A percentile compares a stretch with the other conserved stretches of the same genome.
These are phyloP conservation scores for Liopterus haemorrhoidalis DNA, from an alignment of 2,888 invertebrate genomes.

Conservation along the genomic window DNA sequence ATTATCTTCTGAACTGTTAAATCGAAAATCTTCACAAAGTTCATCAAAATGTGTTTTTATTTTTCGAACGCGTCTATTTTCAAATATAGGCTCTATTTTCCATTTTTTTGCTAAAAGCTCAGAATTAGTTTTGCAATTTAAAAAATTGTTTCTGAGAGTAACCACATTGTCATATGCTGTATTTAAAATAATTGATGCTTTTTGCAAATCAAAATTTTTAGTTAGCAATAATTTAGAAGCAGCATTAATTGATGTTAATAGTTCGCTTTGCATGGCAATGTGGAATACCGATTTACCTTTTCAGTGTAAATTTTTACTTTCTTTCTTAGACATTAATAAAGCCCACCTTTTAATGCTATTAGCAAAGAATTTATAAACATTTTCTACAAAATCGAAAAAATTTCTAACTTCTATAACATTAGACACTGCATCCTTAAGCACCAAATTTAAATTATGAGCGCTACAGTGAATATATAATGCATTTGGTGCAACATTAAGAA, in stretches of 20 bases:
- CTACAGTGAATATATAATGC: too few relatives aligned
- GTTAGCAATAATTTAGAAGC: too few relatives aligned
- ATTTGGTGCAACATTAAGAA: too few relatives aligned
- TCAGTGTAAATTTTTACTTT: conserved; percentile 1
- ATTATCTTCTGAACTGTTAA: background rate
- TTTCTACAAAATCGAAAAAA: conserved; percentile 7
- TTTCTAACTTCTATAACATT: conserved; percentile 2
- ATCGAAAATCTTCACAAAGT: background rate
- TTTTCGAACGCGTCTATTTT: too few relatives aligned
- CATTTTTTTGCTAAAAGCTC: too few relatives aligned
- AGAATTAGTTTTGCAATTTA: too few relatives aligned
- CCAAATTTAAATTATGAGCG: conserved; percentile 1
- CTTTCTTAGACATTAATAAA: background rate
- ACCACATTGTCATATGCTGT: conserved; percentile 7
- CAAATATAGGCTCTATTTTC: too few relatives aligned
- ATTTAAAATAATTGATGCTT: background rate
- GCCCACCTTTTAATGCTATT: conserved; percentile 6
- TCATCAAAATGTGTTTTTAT: too few relatives aligned
- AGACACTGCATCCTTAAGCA: background rate
- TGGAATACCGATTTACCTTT: background rate
- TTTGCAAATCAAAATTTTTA: conserved; percentile 2
- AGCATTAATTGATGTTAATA: conserved; percentile 2
- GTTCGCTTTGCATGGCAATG: conserved; percentile 2
- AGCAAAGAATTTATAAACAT: conserved; percentile 1
- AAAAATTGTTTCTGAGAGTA: conserved; percentile 1